Evolutionary conservation across 2,888 invertebrate species (phyloP), one percentile per base, ranked within the genome.

Genomic region (Taphrorychus bicolor): DNA sequence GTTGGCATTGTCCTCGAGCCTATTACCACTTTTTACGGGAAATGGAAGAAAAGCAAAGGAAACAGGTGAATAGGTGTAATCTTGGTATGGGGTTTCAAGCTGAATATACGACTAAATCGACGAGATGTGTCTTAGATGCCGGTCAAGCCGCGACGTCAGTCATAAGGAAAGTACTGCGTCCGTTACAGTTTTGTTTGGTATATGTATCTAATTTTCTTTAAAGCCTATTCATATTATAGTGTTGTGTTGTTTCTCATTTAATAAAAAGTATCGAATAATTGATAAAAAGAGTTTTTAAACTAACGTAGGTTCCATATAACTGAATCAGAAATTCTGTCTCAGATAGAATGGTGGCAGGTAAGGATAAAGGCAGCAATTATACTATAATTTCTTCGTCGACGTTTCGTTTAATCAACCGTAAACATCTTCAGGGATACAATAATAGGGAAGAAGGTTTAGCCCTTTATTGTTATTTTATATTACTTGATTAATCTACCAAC

Each of bases 1-100:
- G 91, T 92, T 69, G 94, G 95, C 17, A 90, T 95, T 56, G 88
- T 91, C 74, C 85, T 94, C 61, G 92, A 95, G 81, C 89, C 91
- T 77, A 91, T 95, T 74, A 89, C 89, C 74, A 88, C 89, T 73
- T 96, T 95, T 85, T 91, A 92, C 83, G 85, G 88, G 52, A 94
- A 93, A 83, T 95, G 94, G 91, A 93, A 93, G 80, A 90, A 91
- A 74, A 86, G 88, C 21, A 88, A 88, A 76, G 87, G 87, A 75
- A 88, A 87, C 22, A 69, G 66, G 64, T 54, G 54, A 54, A 21
- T 2, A 17, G 22, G 22, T 45, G 45, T 16, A 45, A 2, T 45
- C 14, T 2, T 45, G 7, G 5, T 45, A 7, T 16, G 45, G 45
- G 17, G 32, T 32, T 32, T n/a, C 45, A 5, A 45, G 45, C 14